Evolutionary conservation across 2,113 vertebrate genomes (phyloP).

Genomic region (Thunnus thynnus): DNA sequence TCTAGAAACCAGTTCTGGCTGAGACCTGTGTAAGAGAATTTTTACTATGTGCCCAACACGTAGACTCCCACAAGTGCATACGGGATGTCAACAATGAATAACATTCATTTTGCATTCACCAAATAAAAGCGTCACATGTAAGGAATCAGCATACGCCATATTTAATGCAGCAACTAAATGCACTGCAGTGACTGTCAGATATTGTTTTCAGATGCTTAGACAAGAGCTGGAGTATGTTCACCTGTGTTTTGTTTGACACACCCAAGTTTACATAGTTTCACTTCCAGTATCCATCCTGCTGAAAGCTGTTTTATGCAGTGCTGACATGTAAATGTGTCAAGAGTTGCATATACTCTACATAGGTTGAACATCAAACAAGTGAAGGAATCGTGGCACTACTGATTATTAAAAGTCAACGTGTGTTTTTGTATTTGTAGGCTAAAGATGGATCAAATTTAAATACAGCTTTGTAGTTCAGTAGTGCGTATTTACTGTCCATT

Average conservation of each 20-base stretch:
- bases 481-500: not conserved
- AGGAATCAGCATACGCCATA: not conserved
- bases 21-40: not conserved
- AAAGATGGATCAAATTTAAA: not conserved
- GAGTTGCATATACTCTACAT: not conserved
- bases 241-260: not conserved
- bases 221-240: not conserved
- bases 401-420: not conserved
- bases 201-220: not conserved
- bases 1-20: not conserved
- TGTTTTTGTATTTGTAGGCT: slow-evolving; percentile 1
- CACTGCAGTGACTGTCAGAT: slow-evolving; percentile 4
- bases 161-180: not conserved
- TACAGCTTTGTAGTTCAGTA: not conserved
- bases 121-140: not conserved
- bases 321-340: not conserved
- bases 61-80: not conserved
- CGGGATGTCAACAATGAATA: not conserved
- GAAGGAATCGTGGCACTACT: not conserved
- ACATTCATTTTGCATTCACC: not conserved
- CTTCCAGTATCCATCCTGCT: not conserved
- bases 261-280: slow-evolving; percentile 23
- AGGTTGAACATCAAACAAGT: not conserved
- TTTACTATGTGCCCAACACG: not conserved
- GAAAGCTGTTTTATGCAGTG: not conserved